A percentile compares a stretch with the other conserved stretches of the same genome.
Conservation (phyloP, 2,888 invertebrate genomes). For the Drosophila niveifrons region DNA sequence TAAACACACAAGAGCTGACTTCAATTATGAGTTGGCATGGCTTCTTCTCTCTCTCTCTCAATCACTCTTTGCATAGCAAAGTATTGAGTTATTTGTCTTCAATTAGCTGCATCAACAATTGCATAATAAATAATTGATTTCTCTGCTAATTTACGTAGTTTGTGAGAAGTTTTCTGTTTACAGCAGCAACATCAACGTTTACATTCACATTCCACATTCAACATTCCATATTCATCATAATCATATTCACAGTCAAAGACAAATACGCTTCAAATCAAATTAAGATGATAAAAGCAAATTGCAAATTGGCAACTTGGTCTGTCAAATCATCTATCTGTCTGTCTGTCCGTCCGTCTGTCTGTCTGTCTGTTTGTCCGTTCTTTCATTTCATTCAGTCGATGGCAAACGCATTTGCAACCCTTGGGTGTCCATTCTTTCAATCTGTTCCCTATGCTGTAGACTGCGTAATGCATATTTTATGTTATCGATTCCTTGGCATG, state of each 20-base stretch:
- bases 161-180: conserved; percentile 30
- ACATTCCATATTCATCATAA: background rate
- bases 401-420: conserved; percentile 2
- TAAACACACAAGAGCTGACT: conserved; percentile 1
- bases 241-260: conserved; percentile 30
- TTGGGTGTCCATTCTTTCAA: conserved; percentile 21
- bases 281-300: conserved; percentile 82
- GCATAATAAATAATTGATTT: conserved; percentile 70
- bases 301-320: conserved; percentile 65
- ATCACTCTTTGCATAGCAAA: background rate
- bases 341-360: background rate
- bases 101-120: conserved; percentile 57
- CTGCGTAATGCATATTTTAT: conserved; percentile 76
- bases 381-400: background rate
- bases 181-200: background rate
- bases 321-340: conserved; percentile 2
- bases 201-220: background rate
- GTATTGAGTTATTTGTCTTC: conserved; percentile 43
- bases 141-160: conserved; percentile 56
- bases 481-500: conserved; percentile 71
- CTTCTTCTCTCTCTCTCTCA: background rate
- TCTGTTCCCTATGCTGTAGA: conserved; percentile 28
- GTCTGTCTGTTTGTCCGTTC: background rate
- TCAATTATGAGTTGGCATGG: conserved; percentile 6
- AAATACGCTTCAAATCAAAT: conserved; percentile 75